Percentiles rank a stretch among this genome's conserved stretches.
Evolutionary conservation across 2,888 invertebrate genomes (phyloP).

Genomic region (Aelia acuminata): DNA sequence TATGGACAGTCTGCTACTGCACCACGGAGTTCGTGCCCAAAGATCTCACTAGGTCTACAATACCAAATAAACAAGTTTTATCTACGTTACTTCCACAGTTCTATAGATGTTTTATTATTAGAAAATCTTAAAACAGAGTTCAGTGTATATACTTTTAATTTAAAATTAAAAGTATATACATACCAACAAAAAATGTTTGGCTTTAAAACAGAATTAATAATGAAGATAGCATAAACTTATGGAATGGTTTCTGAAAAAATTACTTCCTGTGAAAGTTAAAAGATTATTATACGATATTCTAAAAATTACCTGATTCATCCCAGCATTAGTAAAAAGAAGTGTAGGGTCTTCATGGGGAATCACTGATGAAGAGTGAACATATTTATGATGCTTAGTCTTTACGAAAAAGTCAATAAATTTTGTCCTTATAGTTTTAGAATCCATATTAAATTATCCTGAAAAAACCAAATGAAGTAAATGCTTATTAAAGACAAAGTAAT

Average conservation of each 20-base stretch:
- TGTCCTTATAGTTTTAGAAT: constrained; percentile 82
- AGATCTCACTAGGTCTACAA: no score
- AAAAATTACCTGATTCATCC: constrained; percentile 91
- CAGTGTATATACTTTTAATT: no score
- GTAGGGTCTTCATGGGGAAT: constrained; percentile 99
- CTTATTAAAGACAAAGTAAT: background rate
- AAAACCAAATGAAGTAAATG: background rate
- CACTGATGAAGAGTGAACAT: constrained; percentile 97
- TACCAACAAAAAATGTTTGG: no score
- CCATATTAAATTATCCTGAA: constrained; percentile 69
- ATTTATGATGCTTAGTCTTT: constrained; percentile 84
- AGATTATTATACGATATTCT: background rate
- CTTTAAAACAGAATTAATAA: no score
- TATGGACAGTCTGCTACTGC: no score
- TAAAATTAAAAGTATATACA: no score
- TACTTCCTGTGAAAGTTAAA: background rate
- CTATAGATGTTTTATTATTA: no score
- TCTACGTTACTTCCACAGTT: no score
- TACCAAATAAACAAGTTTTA: no score
- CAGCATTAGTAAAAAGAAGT: constrained; percentile 97
- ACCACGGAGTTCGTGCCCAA: no score
- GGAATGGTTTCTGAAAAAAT: background rate
- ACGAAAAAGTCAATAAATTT: constrained; percentile 92
- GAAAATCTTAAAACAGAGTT: no score
- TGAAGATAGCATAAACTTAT: background rate